Base-by-base conservation (phyloP, 2,113 vertebrate species). In the Genyomyrus donnyi region DNA sequence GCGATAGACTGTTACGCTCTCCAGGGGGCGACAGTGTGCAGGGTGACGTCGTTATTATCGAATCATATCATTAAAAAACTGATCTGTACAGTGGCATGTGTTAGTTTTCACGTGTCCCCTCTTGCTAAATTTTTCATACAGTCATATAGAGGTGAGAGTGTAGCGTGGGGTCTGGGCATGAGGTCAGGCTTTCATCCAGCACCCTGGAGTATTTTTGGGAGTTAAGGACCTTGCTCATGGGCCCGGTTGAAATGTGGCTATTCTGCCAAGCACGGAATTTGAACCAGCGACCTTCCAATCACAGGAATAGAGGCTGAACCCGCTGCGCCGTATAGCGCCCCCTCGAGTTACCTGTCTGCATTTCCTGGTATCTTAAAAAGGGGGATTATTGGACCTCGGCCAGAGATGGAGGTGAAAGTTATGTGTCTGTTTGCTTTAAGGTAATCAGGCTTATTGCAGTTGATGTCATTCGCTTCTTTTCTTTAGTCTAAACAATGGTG, bases 401-500 rank as follows among this genome's bases (percentile, higher is more conserved):
- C 24, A 49, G 83, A 49, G n/a, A 45, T 48, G 15, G 52, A 46
- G 21, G 39, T 6, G 39, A 48, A 10, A 56, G 45, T 21, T 83
- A 74, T 83, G 48, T 90, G 89, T 83, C 89, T 87, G 66, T 46
- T 46, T n/a, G n/a, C 27, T 45, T 87, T n/a, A 49, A 46, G 88
- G 42, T 86, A 90, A 85, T 85, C 74, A 86, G 85, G 85, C 90
- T 77, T 85, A 85, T 58, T 46, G 39, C 85, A 77, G 49, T 49
- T 50, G 48, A 50, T 70, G 85, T 74, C 42, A 62, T 39, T 27
- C n/a, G 15, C 45, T 50, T 86, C 45, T 50, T 35, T 39, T 87
- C 62, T 5, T 19, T 70, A 31, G 19, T 62, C 88, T 91, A 84
- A 92, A 46, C 85, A n/a, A 66, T 89, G 88, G 77, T 74, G 91